Evolutionary conservation across 2,888 invertebrate species (phyloP), one percentile per base, ranked within the genome.

Genomic region (Eupithecia abbreviata): DNA sequence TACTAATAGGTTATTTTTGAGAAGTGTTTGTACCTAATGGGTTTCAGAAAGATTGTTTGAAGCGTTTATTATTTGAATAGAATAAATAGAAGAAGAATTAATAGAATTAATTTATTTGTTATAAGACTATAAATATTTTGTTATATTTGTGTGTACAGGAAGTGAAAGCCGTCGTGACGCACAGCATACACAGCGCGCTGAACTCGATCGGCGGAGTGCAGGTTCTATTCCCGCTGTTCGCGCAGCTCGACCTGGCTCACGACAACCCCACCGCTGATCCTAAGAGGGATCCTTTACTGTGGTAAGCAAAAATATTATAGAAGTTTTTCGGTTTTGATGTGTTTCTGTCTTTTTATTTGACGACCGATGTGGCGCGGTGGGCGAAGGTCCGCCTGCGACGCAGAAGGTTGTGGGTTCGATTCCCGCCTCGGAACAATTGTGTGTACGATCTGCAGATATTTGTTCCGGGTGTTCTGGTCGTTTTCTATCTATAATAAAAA

Each of bases 161-260:
- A 91, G 99, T 99, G 86, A 99, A 99, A 96, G 99, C 99, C 85
- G 99, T 99, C 88, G 98, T 99, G 90, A 99, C 99, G 79, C 98
- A 99, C 96, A 99, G 99, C 89, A 99, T 99, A 95, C 99, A 99
- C 96, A 98, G 98, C 94, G 99, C 99, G 55, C 96, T 99, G 86
- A 99, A 99, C 95, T 99, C 99, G 75, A 98, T 99, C 89, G 99
- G 99, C 81, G 99, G 99, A 80, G 99, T 99, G 89, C 99, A 98
- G 95, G 99, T 99, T 88, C 96, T 99, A 83, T 99, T 99, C 95
- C 99, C 99, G 81, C 96, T 99, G 86, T 99, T 99, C 95, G 98
- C 99, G 47, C 99, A 99, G 94, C 96, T 99, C 89, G 99, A 99
- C 94, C 96, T 98, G 95, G 98, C 98, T 84, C 98, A 98, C 92